Conservation (phyloP, 2,113 vertebrate genomes). For the Epinephelus cyanopodus region DNA sequence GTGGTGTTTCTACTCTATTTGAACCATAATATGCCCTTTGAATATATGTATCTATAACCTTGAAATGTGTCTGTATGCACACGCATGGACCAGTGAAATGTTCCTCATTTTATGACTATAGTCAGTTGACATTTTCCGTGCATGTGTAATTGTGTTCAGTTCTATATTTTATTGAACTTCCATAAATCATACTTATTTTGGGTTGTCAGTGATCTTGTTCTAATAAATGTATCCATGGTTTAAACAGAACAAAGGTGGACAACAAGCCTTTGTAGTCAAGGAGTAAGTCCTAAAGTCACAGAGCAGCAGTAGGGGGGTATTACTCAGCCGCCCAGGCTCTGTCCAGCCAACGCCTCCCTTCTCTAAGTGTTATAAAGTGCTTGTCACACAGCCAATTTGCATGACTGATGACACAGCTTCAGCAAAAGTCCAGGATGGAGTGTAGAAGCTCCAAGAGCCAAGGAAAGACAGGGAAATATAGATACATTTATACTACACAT, state of each 20-base stretch:
- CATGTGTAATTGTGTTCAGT: conserved; percentile 12
- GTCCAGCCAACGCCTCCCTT: conserved; percentile 37
- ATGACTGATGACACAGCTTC: conserved; percentile 79
- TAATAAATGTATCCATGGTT: conserved; percentile 23
- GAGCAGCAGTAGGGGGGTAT: conserved; percentile 29
- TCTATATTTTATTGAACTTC: neutral
- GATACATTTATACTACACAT: neutral
- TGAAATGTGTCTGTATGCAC: neutral
- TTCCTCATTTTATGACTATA: neutral
- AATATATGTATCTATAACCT: neutral
- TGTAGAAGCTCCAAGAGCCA: conserved; percentile 42
- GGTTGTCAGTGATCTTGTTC: conserved; percentile 32
- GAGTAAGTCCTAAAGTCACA: conserved; percentile 35
- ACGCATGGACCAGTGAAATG: neutral
- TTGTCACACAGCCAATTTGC: conserved; percentile 79
- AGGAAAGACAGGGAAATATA: conserved; percentile 10
- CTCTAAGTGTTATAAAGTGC: conserved; percentile 79
- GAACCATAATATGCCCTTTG: conserved; percentile 11
- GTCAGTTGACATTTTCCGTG: conserved; percentile 4
- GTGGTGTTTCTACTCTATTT: neutral
- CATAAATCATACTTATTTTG: conserved; percentile 47
- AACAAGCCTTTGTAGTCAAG: conserved; percentile 39
- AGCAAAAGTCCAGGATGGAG: conserved; percentile 44
- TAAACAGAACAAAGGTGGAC: conserved; percentile 32
- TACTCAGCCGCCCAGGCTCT: conserved; percentile 50